Base-by-base conservation (phyloP, 1,140 invertebrate species). In the Caenorhabditis remanei region DNA sequence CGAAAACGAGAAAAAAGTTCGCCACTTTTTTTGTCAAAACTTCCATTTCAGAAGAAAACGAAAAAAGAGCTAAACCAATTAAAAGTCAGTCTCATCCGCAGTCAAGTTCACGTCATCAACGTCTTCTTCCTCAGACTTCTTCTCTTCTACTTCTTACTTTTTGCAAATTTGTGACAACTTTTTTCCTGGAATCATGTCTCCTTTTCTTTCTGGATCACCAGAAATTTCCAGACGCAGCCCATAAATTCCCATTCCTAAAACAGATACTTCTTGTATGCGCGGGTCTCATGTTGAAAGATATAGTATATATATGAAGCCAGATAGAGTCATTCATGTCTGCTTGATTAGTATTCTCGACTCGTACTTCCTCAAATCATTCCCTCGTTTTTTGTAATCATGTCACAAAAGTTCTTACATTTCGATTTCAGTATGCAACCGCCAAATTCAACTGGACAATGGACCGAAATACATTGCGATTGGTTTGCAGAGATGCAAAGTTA, bases 381-480 rank as follows among this genome's bases (percentile, higher is more conserved):
- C n/a, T 21, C 8, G 8, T 58, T 19, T 58, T 58, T 21, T 19
- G 16, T 32, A 32, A 32, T 32, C 56, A 2, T 58, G 8, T n/a
- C n/a, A n/a, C 4, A 58, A n/a, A 16, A 58, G 3, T 21, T 58
- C 56, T n/a, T 9, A 3, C 8, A 19, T n/a, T 21, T 58, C 19
- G 8, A 58, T 58, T 75, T 46, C 67, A 75, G 67, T 75, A 75
- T 75, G 67, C 67, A 75, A 75, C 67, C 67, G 43, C 84, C 84
- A 40, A 85, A 85, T 48, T 67, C 84, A 8, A 67, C 61, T 14
- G 83, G 83, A 53, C 48, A 88, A 79, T 88, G 87, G 87, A 85
- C 87, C 41, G 87, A 88, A 63, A 63, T 88, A 7, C 63, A 88
- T 24, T 88, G 87, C 53, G 87, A 88, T 50, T 88, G 83, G 83